Conservation (phyloP, 2,888 invertebrate genomes). For the Bruchidius siliquastri region DNA sequence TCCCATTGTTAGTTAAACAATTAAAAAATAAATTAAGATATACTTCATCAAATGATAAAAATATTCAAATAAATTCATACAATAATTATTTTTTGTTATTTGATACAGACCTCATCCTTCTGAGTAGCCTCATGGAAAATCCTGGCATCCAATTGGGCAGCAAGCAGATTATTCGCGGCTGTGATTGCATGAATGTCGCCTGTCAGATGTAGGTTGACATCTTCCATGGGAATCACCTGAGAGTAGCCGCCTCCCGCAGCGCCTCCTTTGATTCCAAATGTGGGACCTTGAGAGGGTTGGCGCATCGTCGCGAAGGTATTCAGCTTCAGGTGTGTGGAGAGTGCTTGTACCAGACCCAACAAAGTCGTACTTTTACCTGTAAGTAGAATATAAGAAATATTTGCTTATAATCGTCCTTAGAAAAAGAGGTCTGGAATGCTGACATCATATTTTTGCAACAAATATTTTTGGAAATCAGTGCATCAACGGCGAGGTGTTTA, state of each 20-base stretch:
- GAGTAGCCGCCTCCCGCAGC: conserved; percentile 99
- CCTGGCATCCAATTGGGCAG: conserved; percentile 94
- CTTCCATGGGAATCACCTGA: conserved; percentile 97
- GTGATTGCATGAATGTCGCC: conserved; percentile 99
- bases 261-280: conserved; percentile 97
- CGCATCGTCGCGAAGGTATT: conserved; percentile 93
- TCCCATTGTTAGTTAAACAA: no score
- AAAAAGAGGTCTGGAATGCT: no score
- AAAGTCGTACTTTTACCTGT: conserved; percentile 92
- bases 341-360: conserved; percentile 87
- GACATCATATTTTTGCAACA: no score
- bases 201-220: conserved; percentile 96
- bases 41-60: no score
- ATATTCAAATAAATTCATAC: no score
- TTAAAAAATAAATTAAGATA: no score
- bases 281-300: conserved; percentile 98
- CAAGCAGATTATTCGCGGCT: conserved; percentile 95
- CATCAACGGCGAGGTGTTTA: no score
- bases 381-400: background rate
- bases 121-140: conserved; percentile 97
- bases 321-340: conserved; percentile 75
- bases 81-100: no score
- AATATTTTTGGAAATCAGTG: no score
- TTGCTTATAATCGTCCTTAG: no score
- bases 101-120: conserved; percentile 51